phyloP scores from a whole-genome alignment of 2,888 invertebrate species.

The Eutolmus rufibarbis region DNA sequence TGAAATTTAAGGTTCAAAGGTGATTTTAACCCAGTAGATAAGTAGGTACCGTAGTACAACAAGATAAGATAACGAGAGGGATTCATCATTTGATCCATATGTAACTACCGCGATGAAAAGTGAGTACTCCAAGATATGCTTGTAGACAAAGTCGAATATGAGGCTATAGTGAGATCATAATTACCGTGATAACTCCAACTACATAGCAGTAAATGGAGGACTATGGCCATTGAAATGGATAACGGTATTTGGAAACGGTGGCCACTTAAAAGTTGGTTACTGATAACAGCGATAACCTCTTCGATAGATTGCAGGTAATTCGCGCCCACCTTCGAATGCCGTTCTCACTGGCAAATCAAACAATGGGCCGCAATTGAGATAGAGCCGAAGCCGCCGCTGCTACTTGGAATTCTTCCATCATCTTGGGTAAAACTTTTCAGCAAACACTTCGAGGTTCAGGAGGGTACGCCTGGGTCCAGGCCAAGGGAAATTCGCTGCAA shows the following conservation, averaged over 20 bases:
- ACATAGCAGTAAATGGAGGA: not conserved
- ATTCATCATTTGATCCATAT: not conserved
- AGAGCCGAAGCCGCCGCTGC: not conserved
- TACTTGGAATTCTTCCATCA: not conserved
- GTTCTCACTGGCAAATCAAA: not conserved
- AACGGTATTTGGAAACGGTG: not conserved
- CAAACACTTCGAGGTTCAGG: not conserved
- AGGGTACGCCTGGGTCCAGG: not conserved
- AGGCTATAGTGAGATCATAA: not conserved
- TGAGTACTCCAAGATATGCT: not conserved
- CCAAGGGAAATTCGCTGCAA: not conserved
- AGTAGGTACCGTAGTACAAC: not conserved
- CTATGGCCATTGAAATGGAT: not conserved
- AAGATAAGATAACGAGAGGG: not conserved
- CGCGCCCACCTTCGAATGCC: not conserved
- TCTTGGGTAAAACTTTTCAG: not conserved
- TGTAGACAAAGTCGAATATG: not conserved
- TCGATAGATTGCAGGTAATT: not conserved
- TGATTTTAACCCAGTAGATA: not conserved
- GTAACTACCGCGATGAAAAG: not conserved
- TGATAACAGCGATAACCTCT: not conserved
- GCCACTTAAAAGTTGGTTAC: not conserved
- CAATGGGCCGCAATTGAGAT: not conserved
- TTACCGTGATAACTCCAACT: not conserved
- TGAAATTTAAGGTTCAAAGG: not conserved